phyloP scores from a whole-genome alignment of 2,888 invertebrate species.

The Lucinisca nassula region DNA sequence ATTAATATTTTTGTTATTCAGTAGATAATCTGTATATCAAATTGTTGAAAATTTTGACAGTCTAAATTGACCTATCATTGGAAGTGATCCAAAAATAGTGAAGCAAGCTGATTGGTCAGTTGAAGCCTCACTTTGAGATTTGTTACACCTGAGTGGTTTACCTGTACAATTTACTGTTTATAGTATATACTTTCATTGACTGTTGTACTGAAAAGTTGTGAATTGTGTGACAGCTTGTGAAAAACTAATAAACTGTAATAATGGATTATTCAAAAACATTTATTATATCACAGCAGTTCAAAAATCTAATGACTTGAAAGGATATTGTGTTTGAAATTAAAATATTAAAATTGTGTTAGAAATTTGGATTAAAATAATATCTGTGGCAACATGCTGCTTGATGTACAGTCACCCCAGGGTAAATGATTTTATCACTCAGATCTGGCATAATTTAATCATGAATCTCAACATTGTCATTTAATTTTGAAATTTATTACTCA shows the following conservation, averaged over 20 bases:
- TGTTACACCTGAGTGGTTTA: background rate
- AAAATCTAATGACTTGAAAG: background rate
- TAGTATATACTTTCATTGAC: background rate
- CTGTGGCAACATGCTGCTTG: slow-evolving; percentile 45
- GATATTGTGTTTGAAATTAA: background rate
- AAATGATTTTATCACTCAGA: background rate
- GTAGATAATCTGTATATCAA: background rate
- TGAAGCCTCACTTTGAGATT: background rate
- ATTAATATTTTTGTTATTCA: background rate
- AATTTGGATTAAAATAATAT: background rate
- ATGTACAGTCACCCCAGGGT: slow-evolving; percentile 60
- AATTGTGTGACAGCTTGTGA: background rate
- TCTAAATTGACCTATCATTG: background rate
- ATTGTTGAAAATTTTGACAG: background rate
- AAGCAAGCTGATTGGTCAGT: background rate
- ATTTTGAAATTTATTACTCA: background rate
- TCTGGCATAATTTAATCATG: background rate
- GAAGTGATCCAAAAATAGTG: background rate
- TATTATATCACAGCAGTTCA: background rate
- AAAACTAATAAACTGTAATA: background rate
- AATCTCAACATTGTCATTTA: background rate
- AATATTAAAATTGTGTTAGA: background rate
- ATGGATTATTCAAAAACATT: background rate
- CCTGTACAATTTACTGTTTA: background rate
- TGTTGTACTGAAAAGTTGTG: background rate